Conservation (phyloP, 1,140 invertebrate species). For the Neodiprion pinetum region DNA sequence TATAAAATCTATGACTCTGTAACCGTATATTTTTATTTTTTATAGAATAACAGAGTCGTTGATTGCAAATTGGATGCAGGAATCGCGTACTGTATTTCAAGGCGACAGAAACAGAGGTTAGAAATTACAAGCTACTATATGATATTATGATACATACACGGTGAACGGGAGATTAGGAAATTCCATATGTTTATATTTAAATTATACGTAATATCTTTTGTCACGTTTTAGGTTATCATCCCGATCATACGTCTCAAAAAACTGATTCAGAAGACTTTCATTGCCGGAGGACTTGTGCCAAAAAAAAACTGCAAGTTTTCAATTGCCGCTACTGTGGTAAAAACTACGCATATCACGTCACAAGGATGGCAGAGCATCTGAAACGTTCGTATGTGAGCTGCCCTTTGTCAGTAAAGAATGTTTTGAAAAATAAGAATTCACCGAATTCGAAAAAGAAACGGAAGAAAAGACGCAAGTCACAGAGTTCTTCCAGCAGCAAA, state of each 20-base stretch:
- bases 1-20: too few relatives aligned
- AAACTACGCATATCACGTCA: conserved; percentile 18
- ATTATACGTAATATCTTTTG: conserved; percentile 11
- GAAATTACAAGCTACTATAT: too few relatives aligned
- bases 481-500: conserved; percentile 15
- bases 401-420: conserved; percentile 11
- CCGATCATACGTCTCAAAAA: conserved; percentile 18
- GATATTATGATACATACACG: too few relatives aligned
- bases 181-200: background rate
- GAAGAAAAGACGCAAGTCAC: conserved; percentile 9
- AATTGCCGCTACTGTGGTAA: conserved; percentile 17
- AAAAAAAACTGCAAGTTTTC: conserved; percentile 13
- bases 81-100: too few relatives aligned
- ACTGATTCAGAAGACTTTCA: conserved; percentile 4
- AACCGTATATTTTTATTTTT: too few relatives aligned
- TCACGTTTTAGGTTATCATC: conserved; percentile 11
- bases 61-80: too few relatives aligned
- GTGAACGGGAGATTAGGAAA: too few relatives aligned
- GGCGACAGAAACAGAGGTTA: too few relatives aligned
- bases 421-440: conserved; percentile 9
- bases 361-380: conserved; percentile 16
- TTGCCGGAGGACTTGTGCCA: conserved; percentile 11
- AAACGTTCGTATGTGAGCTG: conserved; percentile 4
- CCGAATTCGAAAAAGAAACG: background rate
- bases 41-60: too few relatives aligned